These are phyloP conservation scores for Odontophorus gujanensis DNA, from an alignment of 2,113 vertebrate species.

Conservation along the genomic window DNA sequence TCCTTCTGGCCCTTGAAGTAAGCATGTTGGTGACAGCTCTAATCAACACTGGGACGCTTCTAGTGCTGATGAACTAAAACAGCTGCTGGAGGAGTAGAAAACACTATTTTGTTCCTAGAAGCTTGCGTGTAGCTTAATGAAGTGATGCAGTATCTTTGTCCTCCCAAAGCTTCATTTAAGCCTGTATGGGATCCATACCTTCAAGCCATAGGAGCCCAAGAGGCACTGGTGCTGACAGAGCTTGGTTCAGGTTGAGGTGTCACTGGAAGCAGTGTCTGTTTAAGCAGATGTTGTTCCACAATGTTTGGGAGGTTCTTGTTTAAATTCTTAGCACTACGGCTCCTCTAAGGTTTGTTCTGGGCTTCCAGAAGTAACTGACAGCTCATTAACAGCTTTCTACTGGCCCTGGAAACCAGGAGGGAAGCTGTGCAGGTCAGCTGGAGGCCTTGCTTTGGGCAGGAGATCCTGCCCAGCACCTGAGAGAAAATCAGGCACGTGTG, in stretches of 20 bases:
- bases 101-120: neutral
- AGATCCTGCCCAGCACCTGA: neutral
- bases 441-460: neutral
- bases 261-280: neutral
- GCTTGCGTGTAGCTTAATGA: neutral
- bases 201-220: neutral
- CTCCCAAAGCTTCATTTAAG: neutral
- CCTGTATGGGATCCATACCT: neutral
- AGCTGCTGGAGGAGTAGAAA: neutral
- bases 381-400: constrained; percentile 19
- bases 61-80: neutral
- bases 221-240: neutral
- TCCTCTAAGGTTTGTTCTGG: neutral
- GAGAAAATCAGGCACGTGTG: neutral
- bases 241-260: neutral
- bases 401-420: neutral
- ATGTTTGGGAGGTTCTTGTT: neutral
- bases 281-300: neutral
- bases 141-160: neutral
- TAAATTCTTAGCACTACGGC: neutral
- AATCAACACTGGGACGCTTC: neutral
- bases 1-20: neutral
- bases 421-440: neutral
- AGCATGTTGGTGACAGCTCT: constrained; percentile 13
- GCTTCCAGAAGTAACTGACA: constrained; percentile 2